These are phyloP conservation scores for Eupelmus urozonus DNA, from an alignment of 2,888 invertebrate genomes.

Conservation along the genomic window DNA sequence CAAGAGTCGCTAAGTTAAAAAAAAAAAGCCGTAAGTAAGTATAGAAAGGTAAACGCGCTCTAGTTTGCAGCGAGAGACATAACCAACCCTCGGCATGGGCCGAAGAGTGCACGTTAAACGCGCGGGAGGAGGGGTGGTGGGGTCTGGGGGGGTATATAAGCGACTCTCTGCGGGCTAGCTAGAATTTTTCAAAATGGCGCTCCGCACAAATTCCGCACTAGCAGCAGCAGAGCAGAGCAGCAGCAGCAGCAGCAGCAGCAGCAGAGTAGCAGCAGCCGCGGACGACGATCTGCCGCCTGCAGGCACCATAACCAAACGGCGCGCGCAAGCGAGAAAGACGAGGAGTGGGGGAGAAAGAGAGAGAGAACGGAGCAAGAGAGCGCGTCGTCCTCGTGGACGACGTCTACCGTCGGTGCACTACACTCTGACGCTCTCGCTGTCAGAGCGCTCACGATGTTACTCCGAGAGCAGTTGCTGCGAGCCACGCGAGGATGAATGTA, in stretches of 20 bases:
- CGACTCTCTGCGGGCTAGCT: conserved; percentile 59
- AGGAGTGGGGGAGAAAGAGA: conserved; percentile 11
- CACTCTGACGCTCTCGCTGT: neutral
- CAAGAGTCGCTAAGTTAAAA: no score
- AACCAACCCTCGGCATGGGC: no score
- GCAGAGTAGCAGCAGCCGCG: conserved; percentile 33
- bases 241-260: conserved; percentile 66
- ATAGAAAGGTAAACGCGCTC: no score
- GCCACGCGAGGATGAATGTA: neutral
- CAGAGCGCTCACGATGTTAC: neutral
- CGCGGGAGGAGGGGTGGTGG: conserved; percentile 3
- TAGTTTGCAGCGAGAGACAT: no score
- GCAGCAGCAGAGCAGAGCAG: conserved; percentile 64
- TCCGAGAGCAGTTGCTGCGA: neutral
- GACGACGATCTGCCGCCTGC: conserved; percentile 35
- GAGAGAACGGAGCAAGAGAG: neutral
- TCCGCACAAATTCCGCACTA: conserved; percentile 70
- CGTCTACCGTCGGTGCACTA: conserved; percentile 11
- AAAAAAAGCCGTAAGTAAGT: no score
- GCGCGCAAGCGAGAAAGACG: conserved; percentile 51
- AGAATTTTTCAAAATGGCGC: conserved; percentile 77
- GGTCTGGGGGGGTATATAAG: no score
- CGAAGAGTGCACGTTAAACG: neutral
- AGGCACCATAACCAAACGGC: conserved; percentile 55
- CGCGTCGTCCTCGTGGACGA: conserved; percentile 52